Conservation (phyloP, 2,888 invertebrate species). For the Gonocerus acuteangulatus region DNA sequence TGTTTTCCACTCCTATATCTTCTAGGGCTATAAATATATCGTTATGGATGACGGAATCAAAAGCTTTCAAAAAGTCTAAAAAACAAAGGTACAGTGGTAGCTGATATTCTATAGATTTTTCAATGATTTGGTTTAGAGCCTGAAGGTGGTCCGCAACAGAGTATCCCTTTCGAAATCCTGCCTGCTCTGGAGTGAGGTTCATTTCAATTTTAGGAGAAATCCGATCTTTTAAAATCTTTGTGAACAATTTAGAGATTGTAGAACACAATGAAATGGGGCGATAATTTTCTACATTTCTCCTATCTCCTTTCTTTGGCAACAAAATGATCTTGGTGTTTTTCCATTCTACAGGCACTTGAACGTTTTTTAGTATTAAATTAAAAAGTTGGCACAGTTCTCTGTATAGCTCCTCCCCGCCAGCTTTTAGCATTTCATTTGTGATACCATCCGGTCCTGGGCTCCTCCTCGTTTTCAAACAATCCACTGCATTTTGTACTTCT, state of each 20-base stretch:
- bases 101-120: constrained; percentile 34
- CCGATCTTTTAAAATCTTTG: constrained; percentile 1
- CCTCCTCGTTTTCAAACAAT: background rate
- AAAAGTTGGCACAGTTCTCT: constrained; percentile 5
- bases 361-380: background rate
- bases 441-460: background rate
- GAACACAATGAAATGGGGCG: constrained; percentile 13
- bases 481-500: background rate
- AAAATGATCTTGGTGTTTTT: constrained; percentile 2
- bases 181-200: constrained; percentile 7
- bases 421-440: background rate
- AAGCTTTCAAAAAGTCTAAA: constrained; percentile 14
- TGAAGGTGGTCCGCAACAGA: constrained; percentile 8
- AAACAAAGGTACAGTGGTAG: constrained; percentile 22
- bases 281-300: constrained; percentile 8
- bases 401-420: background rate
- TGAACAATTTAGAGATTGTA: constrained; percentile 2
- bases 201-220: background rate
- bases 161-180: constrained; percentile 6
- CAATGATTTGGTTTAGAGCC: constrained; percentile 14
- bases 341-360: background rate
- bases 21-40: background rate
- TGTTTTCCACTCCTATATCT: background rate
- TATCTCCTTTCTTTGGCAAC: constrained; percentile 7
- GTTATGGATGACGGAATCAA: constrained; percentile 2